Evolutionary conservation across 2,888 invertebrate species (phyloP).

Genomic region (Andrena bucephala): DNA sequence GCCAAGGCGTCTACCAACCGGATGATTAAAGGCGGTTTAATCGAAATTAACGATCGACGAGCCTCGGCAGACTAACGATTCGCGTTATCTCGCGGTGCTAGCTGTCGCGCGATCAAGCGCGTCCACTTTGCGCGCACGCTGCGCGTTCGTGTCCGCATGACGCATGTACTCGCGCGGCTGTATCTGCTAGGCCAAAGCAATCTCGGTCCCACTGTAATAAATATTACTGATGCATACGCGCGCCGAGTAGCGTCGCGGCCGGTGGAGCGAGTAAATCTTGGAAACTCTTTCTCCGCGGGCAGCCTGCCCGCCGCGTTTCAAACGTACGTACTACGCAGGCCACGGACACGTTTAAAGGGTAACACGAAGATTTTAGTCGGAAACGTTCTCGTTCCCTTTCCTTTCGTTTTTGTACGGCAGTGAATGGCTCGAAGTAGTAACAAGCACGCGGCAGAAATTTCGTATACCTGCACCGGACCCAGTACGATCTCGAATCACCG

Average conservation of each 20-base stretch:
- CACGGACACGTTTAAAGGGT: background rate
- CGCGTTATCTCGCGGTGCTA: constrained; percentile 4
- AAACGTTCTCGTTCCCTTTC: background rate
- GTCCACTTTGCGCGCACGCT: background rate
- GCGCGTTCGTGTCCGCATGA: background rate
- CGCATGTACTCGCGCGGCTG: constrained; percentile 6
- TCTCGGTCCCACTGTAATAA: constrained; percentile 33
- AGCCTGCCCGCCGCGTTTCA: background rate
- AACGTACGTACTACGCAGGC: background rate
- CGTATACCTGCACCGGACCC: background rate
- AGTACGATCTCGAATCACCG: background rate
- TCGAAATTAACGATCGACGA: constrained; percentile 19
- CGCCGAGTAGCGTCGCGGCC: background rate
- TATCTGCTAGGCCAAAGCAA: constrained; percentile 19
- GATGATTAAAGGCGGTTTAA: background rate
- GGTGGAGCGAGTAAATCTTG: constrained; percentile 36
- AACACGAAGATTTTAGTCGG: background rate
- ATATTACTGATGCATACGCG: constrained; percentile 17
- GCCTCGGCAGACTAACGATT: background rate
- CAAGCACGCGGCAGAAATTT: background rate
- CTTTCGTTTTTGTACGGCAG: background rate
- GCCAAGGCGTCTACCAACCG: background rate
- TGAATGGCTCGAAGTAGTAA: too few relatives aligned
- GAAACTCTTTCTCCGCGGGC: constrained; percentile 30
- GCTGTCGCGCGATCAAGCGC: constrained; percentile 9